Evolutionary conservation across 2,888 invertebrate genomes (phyloP).

Genomic region (Hesperia comma): DNA sequence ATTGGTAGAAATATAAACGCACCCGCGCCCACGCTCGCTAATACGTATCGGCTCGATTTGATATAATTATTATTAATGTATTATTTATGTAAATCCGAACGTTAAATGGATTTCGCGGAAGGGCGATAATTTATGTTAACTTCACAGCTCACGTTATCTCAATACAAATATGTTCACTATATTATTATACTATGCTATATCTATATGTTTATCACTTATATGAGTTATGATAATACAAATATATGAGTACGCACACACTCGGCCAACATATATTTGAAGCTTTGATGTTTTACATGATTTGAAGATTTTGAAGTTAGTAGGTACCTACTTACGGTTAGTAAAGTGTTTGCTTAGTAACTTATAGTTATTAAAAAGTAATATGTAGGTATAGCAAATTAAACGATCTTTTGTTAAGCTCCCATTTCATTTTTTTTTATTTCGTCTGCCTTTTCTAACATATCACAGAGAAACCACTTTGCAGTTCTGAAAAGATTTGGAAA

Average conservation of each 20-base stretch:
- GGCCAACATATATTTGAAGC: too few relatives aligned
- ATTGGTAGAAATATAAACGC: neutral
- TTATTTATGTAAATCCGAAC: constrained; percentile 29
- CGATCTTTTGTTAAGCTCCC: too few relatives aligned
- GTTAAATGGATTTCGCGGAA: constrained; percentile 35
- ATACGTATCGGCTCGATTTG: constrained; percentile 25
- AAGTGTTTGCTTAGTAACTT: too few relatives aligned
- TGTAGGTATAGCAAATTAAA: too few relatives aligned
- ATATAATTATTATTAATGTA: constrained; percentile 26
- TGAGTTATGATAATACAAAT: neutral
- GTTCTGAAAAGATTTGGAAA: too few relatives aligned
- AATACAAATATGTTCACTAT: constrained; percentile 29
- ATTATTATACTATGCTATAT: neutral
- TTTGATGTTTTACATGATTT: too few relatives aligned
- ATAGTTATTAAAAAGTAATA: too few relatives aligned
- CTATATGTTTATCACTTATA: constrained; percentile 9
- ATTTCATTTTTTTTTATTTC: too few relatives aligned
- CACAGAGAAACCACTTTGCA: too few relatives aligned
- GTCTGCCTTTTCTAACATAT: too few relatives aligned
- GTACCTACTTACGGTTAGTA: too few relatives aligned
- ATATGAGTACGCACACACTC: neutral
- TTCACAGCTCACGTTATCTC: constrained; percentile 29
- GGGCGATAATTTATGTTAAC: constrained; percentile 36
- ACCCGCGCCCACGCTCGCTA: neutral
- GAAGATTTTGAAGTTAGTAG: too few relatives aligned